These are phyloP conservation scores for Cydia fagiglandana DNA, from an alignment of 1,140 invertebrate species.

Conservation along the genomic window DNA sequence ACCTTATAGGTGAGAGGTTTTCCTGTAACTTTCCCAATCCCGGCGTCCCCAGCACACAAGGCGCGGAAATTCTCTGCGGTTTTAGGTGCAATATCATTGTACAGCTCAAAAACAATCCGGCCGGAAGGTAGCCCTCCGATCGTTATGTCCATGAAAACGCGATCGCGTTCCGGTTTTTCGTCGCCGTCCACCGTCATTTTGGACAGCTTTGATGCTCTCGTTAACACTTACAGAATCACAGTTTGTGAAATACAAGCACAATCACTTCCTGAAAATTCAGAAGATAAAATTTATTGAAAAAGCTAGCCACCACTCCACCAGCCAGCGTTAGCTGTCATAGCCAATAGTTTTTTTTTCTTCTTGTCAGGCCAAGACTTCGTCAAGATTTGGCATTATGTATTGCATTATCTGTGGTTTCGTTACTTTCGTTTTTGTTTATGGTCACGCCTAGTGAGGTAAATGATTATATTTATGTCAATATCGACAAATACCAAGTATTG, in stretches of 20 bases:
- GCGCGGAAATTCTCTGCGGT: constrained; percentile 96
- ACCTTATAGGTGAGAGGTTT: constrained; percentile 88
- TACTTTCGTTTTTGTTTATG: not conserved
- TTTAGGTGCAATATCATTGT: constrained; percentile 94
- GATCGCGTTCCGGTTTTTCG: constrained; percentile 77
- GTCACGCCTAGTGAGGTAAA: not conserved
- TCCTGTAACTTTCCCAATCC: constrained; percentile 85
- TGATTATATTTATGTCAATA: not conserved
- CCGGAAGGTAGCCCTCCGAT: constrained; percentile 93
- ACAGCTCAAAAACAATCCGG: constrained; percentile 96
- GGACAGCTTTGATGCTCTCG: constrained; percentile 34
- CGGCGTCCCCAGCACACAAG: constrained; percentile 94
- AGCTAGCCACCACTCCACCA: constrained; percentile 32
- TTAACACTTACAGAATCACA: constrained; percentile 14
- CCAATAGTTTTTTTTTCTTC: not conserved
- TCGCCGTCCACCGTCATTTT: constrained; percentile 74
- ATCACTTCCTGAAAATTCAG: not conserved
- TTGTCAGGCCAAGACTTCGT: not conserved
- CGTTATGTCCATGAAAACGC: constrained; percentile 95
- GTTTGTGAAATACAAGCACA: not conserved
- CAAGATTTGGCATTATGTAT: not conserved
- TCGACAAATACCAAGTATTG: not conserved
- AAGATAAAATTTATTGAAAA: not conserved
- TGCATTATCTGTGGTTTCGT: not conserved
- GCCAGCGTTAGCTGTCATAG: constrained; percentile 36